Percentiles rank a stretch among this genome's conserved stretches.
Evolutionary conservation across 2,888 invertebrate species (phyloP).

Genomic region (Herminia tarsipennalis): DNA sequence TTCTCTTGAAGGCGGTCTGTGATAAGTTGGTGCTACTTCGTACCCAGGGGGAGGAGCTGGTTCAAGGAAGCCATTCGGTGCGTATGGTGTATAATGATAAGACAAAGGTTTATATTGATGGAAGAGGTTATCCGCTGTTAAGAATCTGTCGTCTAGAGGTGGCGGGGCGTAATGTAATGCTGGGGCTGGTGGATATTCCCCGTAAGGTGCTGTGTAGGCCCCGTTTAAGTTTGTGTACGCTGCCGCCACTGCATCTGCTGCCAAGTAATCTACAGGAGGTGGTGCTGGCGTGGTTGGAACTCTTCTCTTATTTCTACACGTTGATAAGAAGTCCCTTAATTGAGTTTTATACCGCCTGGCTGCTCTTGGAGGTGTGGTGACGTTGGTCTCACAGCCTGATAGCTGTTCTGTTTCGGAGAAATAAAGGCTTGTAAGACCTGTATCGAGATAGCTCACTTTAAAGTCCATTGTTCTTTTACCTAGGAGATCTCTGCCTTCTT

Average conservation of each 20-base stretch:
- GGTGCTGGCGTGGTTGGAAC: conserved; percentile 84
- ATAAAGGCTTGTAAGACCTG: conserved; percentile 95
- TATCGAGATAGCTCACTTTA: conserved; percentile 98
- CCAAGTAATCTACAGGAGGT: conserved; percentile 89
- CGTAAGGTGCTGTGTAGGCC: conserved; percentile 92
- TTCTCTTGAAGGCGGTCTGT: conserved; percentile 86
- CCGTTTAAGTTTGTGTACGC: conserved; percentile 93
- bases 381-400: conserved; percentile 86
- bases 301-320: conserved; percentile 94
- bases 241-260: conserved; percentile 89
- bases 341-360: conserved; percentile 97
- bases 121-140: conserved; percentile 94
- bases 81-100: conserved; percentile 91
- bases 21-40: conserved; percentile 87
- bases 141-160: conserved; percentile 88
- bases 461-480: conserved; percentile 99
- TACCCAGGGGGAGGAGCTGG: conserved; percentile 88
- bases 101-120: conserved; percentile 96
- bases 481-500: conserved; percentile 98
- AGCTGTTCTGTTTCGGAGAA: conserved; percentile 95
- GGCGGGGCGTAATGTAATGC: conserved; percentile 89
- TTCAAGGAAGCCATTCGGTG: conserved; percentile 94
- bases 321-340: conserved; percentile 95
- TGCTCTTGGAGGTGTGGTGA: conserved; percentile 90
- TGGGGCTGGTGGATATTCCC: conserved; percentile 89